A percentile compares a stretch with the other conserved stretches of the same genome.
phyloP scores from a whole-genome alignment of 2,113 vertebrate genomes.

The Nibea coibor region DNA sequence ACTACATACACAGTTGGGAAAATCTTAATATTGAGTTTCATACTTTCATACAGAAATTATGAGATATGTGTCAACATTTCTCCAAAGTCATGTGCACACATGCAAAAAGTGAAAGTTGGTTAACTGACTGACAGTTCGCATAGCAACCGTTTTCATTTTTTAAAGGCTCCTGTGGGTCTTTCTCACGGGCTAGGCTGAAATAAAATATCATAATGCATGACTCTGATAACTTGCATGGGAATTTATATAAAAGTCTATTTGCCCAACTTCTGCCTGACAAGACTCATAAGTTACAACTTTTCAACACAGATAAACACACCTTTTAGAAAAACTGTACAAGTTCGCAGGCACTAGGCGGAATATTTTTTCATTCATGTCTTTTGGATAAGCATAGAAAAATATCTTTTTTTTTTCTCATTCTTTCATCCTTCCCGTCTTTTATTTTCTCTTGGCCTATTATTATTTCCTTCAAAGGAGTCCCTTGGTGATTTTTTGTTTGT shows the following conservation, averaged over 20 bases:
- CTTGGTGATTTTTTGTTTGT: constrained; percentile 34
- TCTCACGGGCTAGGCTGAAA: neutral
- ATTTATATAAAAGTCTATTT: constrained; percentile 13
- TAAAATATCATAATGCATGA: constrained; percentile 11
- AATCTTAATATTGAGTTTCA: neutral
- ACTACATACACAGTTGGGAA: constrained; percentile 18
- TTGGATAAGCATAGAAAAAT: constrained; percentile 77
- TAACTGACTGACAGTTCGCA: constrained; percentile 21
- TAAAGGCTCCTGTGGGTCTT: neutral
- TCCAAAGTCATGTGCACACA: constrained; percentile 38
- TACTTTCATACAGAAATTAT: constrained; percentile 2
- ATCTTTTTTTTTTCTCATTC: constrained; percentile 31
- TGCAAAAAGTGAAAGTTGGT: neutral
- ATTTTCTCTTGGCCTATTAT: constrained; percentile 42
- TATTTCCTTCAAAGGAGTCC: constrained; percentile 50
- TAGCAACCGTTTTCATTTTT: constrained; percentile 14
- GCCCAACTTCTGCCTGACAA: constrained; percentile 19
- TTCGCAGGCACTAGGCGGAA: constrained; percentile 74
- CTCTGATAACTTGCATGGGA: neutral
- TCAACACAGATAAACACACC: constrained; percentile 32
- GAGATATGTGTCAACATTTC: constrained; percentile 1
- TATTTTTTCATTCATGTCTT: constrained; percentile 56
- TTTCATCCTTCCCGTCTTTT: constrained; percentile 25
- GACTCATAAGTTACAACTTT: constrained; percentile 12
- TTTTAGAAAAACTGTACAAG: constrained; percentile 47